These are phyloP conservation scores for Magallana angulata DNA, from an alignment of 1,140 invertebrate genomes.

Conservation along the genomic window DNA sequence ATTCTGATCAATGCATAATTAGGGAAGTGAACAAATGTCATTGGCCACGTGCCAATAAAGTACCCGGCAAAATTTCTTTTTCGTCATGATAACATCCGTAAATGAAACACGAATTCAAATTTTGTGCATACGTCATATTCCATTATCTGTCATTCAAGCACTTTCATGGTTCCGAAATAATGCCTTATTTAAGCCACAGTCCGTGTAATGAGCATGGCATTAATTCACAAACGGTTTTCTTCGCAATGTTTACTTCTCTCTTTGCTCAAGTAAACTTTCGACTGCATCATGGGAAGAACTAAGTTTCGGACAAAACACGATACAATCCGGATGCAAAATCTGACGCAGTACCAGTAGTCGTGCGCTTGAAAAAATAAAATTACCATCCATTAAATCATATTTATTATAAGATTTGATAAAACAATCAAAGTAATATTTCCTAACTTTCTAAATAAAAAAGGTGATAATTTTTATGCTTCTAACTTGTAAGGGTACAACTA, in stretches of 20 bases:
- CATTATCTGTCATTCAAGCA: not conserved
- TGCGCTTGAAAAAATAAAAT: too few relatives aligned
- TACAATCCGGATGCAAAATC: not conserved
- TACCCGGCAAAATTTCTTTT: conserved; percentile 37
- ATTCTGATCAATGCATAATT: conserved; percentile 25
- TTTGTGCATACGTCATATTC: not conserved
- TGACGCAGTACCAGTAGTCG: too few relatives aligned
- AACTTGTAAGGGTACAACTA: too few relatives aligned
- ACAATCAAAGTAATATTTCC: too few relatives aligned
- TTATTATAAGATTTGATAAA: too few relatives aligned
- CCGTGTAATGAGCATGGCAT: not conserved
- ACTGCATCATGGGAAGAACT: conserved; percentile 26
- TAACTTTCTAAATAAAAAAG: too few relatives aligned
- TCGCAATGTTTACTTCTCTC: conserved; percentile 23
- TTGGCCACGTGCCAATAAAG: conserved; percentile 24
- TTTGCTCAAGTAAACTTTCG: conserved; percentile 19
- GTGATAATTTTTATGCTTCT: too few relatives aligned
- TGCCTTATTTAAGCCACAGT: not conserved
- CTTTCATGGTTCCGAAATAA: not conserved
- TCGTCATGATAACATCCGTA: conserved; percentile 29
- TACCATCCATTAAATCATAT: too few relatives aligned
- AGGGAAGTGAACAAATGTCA: conserved; percentile 34
- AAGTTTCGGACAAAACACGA: not conserved
- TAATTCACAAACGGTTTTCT: not conserved
- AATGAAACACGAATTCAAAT: not conserved